These are phyloP conservation scores for Pogonognathellus flavescens DNA, from an alignment of 1,140 invertebrate species.

Conservation along the genomic window DNA sequence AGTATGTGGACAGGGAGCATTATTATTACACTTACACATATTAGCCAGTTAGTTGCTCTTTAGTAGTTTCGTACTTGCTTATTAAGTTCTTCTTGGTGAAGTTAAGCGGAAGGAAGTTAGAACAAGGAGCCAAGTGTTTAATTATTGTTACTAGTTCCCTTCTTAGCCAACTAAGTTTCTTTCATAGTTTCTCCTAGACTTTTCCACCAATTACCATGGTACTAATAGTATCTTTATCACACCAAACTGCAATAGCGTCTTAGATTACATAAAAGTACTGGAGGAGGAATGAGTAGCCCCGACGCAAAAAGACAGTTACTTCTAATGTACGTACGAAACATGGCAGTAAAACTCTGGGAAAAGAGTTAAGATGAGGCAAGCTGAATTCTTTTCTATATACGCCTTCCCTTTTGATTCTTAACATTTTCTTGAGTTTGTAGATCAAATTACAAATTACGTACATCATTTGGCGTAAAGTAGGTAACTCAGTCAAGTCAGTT, in stretches of 20 bases:
- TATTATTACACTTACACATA: conserved; percentile 32
- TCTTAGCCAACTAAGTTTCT: conserved; percentile 19
- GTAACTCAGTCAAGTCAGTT: neutral
- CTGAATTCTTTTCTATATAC: neutral
- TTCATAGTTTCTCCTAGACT: conserved; percentile 22
- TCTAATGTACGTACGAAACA: conserved; percentile 16
- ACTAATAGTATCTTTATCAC: conserved; percentile 13
- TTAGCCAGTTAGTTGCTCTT: conserved; percentile 39
- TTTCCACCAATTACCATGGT: neutral
- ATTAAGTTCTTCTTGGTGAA: conserved; percentile 47
- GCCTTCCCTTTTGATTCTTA: conserved; percentile 3
- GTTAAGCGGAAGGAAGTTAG: conserved; percentile 46
- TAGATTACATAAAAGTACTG: conserved; percentile 30
- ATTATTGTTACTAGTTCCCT: conserved; percentile 45
- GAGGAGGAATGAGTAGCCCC: neutral
- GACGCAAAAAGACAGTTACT: conserved; percentile 1
- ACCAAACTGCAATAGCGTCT: conserved; percentile 26
- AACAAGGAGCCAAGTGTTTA: conserved; percentile 48
- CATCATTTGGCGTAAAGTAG: neutral
- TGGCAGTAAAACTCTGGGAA: conserved; percentile 11
- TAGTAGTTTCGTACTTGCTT: conserved; percentile 39
- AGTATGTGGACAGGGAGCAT: neutral
- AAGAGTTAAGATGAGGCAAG: neutral
- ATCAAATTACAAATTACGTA: conserved; percentile 24
- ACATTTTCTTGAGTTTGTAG: neutral